Percentiles rank a stretch among this genome's conserved stretches.
These are phyloP conservation scores for Lucinisca nassula DNA, from an alignment of 2,888 invertebrate genomes.

Conservation along the genomic window DNA sequence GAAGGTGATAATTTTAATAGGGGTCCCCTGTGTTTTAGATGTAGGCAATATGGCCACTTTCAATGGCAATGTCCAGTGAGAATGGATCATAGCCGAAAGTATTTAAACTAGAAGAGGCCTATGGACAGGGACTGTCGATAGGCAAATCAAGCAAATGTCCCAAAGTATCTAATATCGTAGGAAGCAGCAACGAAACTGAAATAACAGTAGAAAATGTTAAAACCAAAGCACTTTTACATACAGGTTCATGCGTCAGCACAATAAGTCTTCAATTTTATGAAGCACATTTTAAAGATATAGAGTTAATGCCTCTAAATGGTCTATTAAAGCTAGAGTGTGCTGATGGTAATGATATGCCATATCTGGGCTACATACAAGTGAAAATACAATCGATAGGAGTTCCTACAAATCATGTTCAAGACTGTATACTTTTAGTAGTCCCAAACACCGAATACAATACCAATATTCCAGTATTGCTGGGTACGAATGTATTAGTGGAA, in stretches of 20 bases:
- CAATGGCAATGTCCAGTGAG: background rate
- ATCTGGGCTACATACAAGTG: conserved; percentile 29
- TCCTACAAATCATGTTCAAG: background rate
- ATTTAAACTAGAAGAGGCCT: background rate
- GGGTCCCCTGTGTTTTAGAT: background rate
- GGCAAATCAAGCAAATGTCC: background rate
- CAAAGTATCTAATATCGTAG: conserved; percentile 4
- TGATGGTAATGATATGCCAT: conserved; percentile 31
- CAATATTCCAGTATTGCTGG: background rate
- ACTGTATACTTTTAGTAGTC: conserved; percentile 8
- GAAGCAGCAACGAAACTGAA: background rate
- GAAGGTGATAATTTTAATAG: background rate
- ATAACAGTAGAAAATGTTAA: background rate
- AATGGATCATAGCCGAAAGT: background rate
- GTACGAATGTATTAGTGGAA: background rate
- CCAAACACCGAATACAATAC: conserved; percentile 10
- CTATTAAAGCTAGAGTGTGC: conserved; percentile 39
- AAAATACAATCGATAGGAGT: background rate
- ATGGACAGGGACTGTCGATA: background rate
- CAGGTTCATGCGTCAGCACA: conserved; percentile 35
- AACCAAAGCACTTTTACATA: conserved; percentile 31
- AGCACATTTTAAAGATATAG: conserved; percentile 10
- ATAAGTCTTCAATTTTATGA: conserved; percentile 24
- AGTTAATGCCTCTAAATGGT: background rate
- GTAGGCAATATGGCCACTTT: background rate